Base-by-base conservation (phyloP, 53 echinoderm and acorn worm species). In the Henricia sp. region DNA sequence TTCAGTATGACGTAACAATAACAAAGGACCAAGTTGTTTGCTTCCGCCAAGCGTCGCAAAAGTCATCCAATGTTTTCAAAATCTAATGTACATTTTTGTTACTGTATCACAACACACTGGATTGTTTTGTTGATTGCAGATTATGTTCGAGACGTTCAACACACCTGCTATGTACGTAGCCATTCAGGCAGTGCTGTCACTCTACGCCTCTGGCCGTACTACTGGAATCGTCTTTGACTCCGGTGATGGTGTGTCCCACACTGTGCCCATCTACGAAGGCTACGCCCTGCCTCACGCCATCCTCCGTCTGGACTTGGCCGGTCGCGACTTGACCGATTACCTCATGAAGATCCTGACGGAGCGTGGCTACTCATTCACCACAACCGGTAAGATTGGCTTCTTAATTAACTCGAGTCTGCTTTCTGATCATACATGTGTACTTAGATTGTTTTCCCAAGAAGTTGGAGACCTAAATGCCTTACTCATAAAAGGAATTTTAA, bases 281-380 rank as follows among this genome's bases (percentile, higher is more conserved):
- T 86, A 95, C 71, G 96, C 96, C 86, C 91, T 95, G 37, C 96
- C 96, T 72, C 96, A 95, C 86, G 96, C 96, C 84, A 95, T 95
- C 83, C 91, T 91, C 55, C 89, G 96, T 73, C 72, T 96, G 80
- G 96, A 96, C 84, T 85, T 96, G 53, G 96, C 96, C 50, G 96
- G 96, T 24, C 89, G 96, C 68, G 96, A 93, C 82, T 85, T 96
- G 48, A 93, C 96, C 34, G 96, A 96, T 72, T 91, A 96, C 90
- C 96, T 96, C 82, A 96, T 96, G 88, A 96, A 93, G 52, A 94
- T 96, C 62, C 85, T 96, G 37, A 96, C 96, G 37, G 96, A 96
- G 87, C 85, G 96, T 71, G 96, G 96, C 34, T 96, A 96, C 88
- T 96, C 96, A 38, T 96, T 96, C 85, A 96, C 96, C 54, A 96